phyloP scores from a whole-genome alignment of 2,888 invertebrate species.

The Drosophila testacea region DNA sequence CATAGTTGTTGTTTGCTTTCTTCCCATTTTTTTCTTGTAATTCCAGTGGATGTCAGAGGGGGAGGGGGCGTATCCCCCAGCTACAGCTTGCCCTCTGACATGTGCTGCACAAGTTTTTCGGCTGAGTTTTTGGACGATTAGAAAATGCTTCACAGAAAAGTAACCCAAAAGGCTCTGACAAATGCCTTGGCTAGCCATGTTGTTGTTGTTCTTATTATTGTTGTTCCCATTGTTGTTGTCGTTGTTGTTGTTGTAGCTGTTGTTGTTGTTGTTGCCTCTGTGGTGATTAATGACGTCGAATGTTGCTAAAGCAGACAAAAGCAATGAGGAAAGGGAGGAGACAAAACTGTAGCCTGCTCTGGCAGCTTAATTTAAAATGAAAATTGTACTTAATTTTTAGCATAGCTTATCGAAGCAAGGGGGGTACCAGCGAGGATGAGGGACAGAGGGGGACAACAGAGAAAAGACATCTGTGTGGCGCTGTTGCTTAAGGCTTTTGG shows the following conservation, averaged over 20 bases:
- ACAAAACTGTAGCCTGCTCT: conserved; percentile 39
- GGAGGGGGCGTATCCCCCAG: conserved; percentile 1
- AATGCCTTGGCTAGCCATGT: conserved; percentile 63
- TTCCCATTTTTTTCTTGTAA: conserved; percentile 8
- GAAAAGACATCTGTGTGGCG: conserved; percentile 47
- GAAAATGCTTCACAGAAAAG: conserved; percentile 68
- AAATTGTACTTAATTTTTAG: conserved; percentile 79
- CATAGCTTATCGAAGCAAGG: conserved; percentile 30
- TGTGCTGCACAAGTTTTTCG: conserved; percentile 69
- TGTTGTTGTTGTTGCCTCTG: conserved; percentile 59
- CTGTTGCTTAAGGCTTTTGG: conserved; percentile 31
- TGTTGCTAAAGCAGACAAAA: conserved; percentile 54
- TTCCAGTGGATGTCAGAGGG: not conserved
- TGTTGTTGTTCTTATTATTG: conserved; percentile 37
- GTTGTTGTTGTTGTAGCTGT: conserved; percentile 44
- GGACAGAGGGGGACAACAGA: not conserved
- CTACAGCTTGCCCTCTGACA: conserved; percentile 49
- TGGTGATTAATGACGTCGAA: conserved; percentile 77
- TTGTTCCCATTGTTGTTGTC: conserved; percentile 46
- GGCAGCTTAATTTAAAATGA: conserved; percentile 80
- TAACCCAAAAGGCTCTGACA: conserved; percentile 78
- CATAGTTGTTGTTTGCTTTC: conserved; percentile 52
- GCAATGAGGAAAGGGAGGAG: not conserved
- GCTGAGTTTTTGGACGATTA: conserved; percentile 63
- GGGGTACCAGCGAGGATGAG: not conserved